Evolutionary conservation across 53 echinoderm and acorn worm genomes (phyloP).

Genomic region (Apostichopus leukothele): DNA sequence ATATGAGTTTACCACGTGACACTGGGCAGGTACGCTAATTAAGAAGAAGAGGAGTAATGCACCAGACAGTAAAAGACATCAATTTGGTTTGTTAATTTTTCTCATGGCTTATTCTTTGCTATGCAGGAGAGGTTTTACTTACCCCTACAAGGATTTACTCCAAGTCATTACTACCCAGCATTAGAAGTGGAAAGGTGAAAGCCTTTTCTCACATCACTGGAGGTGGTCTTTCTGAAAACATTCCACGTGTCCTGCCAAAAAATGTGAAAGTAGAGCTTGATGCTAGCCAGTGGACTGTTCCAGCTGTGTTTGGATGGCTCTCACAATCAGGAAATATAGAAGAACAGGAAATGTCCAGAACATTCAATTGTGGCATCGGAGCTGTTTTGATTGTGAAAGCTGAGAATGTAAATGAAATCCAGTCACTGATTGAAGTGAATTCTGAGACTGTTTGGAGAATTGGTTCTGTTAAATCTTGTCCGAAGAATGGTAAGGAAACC

Average conservation of each 20-base stretch:
- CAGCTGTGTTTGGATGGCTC: slow-evolving; percentile 97
- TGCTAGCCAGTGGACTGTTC: slow-evolving; percentile 79
- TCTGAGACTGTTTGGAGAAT: slow-evolving; percentile 71
- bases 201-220: slow-evolving; percentile 99
- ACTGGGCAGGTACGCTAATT: no score
- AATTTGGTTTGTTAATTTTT: no score
- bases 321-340: slow-evolving; percentile 68
- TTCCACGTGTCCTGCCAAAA: slow-evolving; percentile 81
- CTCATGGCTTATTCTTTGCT: not conserved
- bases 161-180: slow-evolving; percentile 81
- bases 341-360: slow-evolving; percentile 92
- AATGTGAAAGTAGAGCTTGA: slow-evolving; percentile 78
- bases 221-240: slow-evolving; percentile 93
- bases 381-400: slow-evolving; percentile 69
- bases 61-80: no score
- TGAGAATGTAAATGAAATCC: slow-evolving; percentile 58
- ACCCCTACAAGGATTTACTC: slow-evolving; percentile 95
- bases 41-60: no score
- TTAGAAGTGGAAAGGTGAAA: slow-evolving; percentile 76
- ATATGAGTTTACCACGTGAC: no score
- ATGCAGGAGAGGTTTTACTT: slow-evolving; percentile 78
- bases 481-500: not conserved
- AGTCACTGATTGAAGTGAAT: slow-evolving; percentile 54
- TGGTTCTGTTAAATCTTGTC: slow-evolving; percentile 57
- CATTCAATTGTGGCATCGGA: slow-evolving; percentile 97